Percentiles rank a stretch among this genome's conserved stretches.
These are phyloP conservation scores for Macrotis lagotis DNA, from an alignment of 2,113 vertebrate genomes.

Conservation along the genomic window DNA sequence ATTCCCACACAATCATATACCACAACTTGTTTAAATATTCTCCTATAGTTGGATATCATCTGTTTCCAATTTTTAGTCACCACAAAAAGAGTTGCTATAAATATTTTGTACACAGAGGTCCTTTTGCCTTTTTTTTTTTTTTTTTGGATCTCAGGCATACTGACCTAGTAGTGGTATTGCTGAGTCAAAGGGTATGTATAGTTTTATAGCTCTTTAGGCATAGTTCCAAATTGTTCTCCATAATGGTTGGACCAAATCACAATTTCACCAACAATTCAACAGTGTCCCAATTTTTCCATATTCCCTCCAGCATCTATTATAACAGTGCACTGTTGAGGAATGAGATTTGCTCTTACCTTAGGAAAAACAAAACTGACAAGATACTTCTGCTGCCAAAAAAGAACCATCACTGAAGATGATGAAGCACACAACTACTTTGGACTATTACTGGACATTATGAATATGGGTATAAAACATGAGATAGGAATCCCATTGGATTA, in stretches of 20 bases:
- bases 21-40: background rate
- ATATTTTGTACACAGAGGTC: background rate
- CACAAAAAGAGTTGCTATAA: background rate
- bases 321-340: background rate
- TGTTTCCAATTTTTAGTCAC: background rate
- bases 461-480: background rate
- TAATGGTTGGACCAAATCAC: background rate
- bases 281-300: background rate
- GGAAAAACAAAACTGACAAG: slow-evolving; percentile 32
- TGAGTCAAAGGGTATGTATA: background rate
- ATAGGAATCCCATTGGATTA: background rate
- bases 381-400: background rate
- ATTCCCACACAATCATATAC: background rate
- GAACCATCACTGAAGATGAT: background rate
- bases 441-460: slow-evolving; percentile 23
- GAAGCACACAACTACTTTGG: background rate
- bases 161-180: background rate
- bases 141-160: background rate
- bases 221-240: background rate
- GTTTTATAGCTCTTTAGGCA: background rate
- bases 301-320: background rate
- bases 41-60: background rate
- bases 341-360: slow-evolving; percentile 1
- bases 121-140: background rate
- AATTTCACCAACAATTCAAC: background rate